A percentile compares a stretch with the other conserved stretches of the same genome.
phyloP scores from a whole-genome alignment of 2,797 vertebrate genomes.

The Acanthurus tractus region DNA sequence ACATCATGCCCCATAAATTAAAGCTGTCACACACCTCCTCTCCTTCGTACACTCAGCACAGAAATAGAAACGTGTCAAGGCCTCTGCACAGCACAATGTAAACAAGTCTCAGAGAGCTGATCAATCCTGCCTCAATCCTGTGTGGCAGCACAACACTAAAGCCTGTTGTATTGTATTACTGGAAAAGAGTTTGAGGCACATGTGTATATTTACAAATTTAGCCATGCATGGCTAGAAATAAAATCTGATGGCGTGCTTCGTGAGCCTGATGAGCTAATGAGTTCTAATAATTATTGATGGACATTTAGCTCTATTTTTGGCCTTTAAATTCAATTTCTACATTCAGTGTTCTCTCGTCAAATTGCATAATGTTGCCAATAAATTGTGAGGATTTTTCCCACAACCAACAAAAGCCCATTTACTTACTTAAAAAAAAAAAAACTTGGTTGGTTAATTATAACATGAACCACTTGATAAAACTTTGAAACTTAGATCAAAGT shows the following conservation, averaged over 20 bases:
- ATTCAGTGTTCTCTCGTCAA: not conserved
- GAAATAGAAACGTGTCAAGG: not conserved
- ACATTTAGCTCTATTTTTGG: not conserved
- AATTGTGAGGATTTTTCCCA: not conserved
- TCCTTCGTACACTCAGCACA: slow-evolving; percentile 3
- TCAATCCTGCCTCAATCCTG: not conserved
- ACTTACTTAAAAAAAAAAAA: too few relatives aligned
- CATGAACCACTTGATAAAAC: too few relatives aligned
- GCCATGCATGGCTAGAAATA: slow-evolving; percentile 32
- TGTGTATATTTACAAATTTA: slow-evolving; percentile 36
- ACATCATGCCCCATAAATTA: slow-evolving; percentile 25
- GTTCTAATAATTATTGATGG: not conserved
- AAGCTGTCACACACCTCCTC: not conserved
- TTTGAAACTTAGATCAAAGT: too few relatives aligned
- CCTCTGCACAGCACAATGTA: not conserved
- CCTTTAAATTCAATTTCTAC: not conserved
- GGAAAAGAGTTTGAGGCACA: slow-evolving; percentile 32
- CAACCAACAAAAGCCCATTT: too few relatives aligned
- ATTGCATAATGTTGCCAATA: not conserved
- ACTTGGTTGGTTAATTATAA: too few relatives aligned
- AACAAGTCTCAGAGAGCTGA: slow-evolving; percentile 9
- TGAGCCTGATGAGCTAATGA: not conserved
- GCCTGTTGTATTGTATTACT: slow-evolving; percentile 34
- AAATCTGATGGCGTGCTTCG: not conserved
- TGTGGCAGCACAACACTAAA: slow-evolving; percentile 29